These are phyloP conservation scores for Tipula confusa DNA, from an alignment of 2,888 invertebrate species.

Conservation along the genomic window DNA sequence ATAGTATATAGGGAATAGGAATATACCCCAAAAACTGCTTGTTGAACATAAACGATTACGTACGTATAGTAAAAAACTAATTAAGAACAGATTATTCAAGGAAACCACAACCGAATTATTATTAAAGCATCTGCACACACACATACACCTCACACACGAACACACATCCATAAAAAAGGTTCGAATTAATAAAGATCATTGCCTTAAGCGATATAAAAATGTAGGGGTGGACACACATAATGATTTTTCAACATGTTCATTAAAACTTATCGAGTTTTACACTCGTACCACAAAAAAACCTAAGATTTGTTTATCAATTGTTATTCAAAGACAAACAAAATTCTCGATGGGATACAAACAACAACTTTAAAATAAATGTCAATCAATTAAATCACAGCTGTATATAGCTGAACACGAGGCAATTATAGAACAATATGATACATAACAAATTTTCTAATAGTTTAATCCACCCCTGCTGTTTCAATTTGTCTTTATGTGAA, in stretches of 20 bases:
- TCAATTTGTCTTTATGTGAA: background rate
- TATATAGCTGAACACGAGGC: background rate
- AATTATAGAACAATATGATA: background rate
- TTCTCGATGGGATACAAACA: background rate
- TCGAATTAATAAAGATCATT: background rate
- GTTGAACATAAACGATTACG: background rate
- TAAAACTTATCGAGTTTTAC: background rate
- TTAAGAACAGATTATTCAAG: background rate
- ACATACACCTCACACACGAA: background rate
- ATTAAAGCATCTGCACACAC: background rate
- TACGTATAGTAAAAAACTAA: background rate
- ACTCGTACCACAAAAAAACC: background rate
- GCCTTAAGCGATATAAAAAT: background rate
- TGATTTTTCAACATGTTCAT: background rate
- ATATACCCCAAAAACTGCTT: background rate
- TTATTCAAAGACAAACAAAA: background rate
- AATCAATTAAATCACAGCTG: background rate
- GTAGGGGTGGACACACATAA: background rate
- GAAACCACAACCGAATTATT: background rate
- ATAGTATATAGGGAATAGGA: background rate
- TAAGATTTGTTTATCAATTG: background rate
- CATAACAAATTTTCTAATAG: background rate
- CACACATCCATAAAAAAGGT: background rate
- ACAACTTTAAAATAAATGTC: background rate
- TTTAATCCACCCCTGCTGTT: background rate